Conservation (phyloP, 2,113 vertebrate species). For the Vulpes ferrilata region DNA sequence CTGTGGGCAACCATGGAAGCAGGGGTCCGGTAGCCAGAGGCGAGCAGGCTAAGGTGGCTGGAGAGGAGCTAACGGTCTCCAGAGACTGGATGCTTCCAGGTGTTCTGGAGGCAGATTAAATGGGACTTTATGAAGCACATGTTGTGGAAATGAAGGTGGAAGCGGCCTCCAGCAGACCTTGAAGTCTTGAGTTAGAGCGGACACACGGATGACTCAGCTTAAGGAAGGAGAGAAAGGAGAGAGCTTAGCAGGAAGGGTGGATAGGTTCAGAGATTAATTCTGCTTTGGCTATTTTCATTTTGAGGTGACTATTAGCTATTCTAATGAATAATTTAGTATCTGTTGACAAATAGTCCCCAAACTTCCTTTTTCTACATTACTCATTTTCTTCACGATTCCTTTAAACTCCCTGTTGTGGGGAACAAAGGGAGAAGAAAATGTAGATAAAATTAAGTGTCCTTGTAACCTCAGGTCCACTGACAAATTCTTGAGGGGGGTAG, state of each 20-base stretch:
- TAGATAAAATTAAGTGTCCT: background rate
- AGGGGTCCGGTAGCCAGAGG: background rate
- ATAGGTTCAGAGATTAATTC: background rate
- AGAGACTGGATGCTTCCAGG: background rate
- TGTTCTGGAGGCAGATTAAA: background rate
- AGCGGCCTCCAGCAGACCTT: background rate
- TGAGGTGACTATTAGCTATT: background rate
- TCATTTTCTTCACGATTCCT: background rate
- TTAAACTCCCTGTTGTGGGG: background rate
- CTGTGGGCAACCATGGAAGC: background rate
- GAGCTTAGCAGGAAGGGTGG: background rate
- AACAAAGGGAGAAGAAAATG: background rate
- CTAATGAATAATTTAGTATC: background rate
- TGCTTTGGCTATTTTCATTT: background rate
- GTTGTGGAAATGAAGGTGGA: background rate
- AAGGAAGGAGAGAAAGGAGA: background rate
- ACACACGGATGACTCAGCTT: background rate
- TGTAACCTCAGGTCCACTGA: background rate
- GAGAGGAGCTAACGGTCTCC: background rate
- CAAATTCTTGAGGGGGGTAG: background rate
- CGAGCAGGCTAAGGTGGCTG: background rate
- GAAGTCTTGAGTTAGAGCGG: background rate
- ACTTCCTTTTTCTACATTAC: background rate
- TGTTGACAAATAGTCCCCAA: background rate
- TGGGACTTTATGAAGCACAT: background rate